Evolutionary conservation across 2,888 invertebrate species (phyloP).

Genomic region (Aradus depressus): DNA sequence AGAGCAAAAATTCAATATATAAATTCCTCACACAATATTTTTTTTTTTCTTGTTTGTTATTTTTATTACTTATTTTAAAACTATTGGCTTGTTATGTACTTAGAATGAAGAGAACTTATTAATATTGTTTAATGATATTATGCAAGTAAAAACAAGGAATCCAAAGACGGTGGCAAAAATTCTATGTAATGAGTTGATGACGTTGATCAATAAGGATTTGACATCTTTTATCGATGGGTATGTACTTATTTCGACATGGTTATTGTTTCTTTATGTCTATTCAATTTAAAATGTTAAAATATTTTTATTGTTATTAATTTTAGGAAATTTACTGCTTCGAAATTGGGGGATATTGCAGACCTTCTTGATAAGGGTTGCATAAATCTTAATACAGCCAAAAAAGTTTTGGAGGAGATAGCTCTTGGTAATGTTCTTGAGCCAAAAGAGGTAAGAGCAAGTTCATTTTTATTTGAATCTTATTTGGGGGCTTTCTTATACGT

Average conservation of each 20-base stretch:
- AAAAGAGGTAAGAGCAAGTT: conserved; percentile 38
- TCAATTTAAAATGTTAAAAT: background rate
- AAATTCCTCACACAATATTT: background rate
- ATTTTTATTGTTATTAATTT: conserved; percentile 26
- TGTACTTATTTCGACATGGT: conserved; percentile 28
- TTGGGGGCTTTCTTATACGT: no score
- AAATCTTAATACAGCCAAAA: conserved; percentile 48
- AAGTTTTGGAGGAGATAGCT: conserved; percentile 41
- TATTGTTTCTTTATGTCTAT: background rate
- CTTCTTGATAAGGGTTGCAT: conserved; percentile 49
- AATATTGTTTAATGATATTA: conserved; percentile 45
- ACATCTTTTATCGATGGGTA: conserved; percentile 49
- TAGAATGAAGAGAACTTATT: conserved; percentile 49
- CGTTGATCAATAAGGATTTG: conserved; percentile 53
- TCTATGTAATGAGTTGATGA: conserved; percentile 56
- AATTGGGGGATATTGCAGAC: conserved; percentile 51
- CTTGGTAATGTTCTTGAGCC: conserved; percentile 38
- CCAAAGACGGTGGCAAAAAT: conserved; percentile 54
- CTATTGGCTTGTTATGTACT: conserved; percentile 4
- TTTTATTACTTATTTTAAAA: background rate
- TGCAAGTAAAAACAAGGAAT: conserved; percentile 40
- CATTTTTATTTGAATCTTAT: no score
- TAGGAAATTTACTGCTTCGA: conserved; percentile 42
- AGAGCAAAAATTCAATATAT: no score
- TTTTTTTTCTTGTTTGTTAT: background rate